phyloP scores from a whole-genome alignment of 2,797 vertebrate species.

The Alcedo quadribrachys region DNA sequence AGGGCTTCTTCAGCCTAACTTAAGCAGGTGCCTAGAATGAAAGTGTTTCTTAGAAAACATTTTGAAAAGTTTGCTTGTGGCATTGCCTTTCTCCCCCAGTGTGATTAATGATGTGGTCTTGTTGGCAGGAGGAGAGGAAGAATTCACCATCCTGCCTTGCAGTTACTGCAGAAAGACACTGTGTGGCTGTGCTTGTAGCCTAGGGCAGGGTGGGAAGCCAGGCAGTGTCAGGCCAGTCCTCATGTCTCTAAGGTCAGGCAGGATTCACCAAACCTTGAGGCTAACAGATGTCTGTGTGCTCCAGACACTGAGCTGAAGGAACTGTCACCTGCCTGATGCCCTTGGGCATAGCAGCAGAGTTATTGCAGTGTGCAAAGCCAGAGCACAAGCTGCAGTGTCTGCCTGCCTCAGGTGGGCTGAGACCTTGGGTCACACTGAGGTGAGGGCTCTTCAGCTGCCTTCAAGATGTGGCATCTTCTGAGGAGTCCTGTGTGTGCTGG shows the following conservation, averaged over 20 bases:
- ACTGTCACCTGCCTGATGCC: not conserved
- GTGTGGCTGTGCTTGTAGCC: not conserved
- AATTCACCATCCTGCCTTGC: not conserved
- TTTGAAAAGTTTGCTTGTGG: not conserved
- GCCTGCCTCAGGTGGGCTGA: not conserved
- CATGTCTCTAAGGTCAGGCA: not conserved
- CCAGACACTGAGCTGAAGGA: not conserved
- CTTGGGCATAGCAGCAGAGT: not conserved
- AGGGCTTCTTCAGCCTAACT: not conserved
- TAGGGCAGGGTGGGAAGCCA: not conserved
- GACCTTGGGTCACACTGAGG: not conserved
- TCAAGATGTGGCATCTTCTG: not conserved
- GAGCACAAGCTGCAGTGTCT: not conserved
- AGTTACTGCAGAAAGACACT: not conserved
- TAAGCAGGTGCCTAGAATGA: not conserved
- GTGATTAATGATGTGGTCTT: not conserved
- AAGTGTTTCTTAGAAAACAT: not conserved
- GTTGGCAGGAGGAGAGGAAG: not conserved
- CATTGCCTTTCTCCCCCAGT: not conserved
- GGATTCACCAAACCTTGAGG: accelerated
- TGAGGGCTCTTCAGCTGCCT: not conserved
- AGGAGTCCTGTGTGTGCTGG: not conserved
- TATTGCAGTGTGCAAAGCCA: not conserved
- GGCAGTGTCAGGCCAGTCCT: not conserved
- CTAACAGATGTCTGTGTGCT: not conserved